Base-by-base conservation (phyloP, 2,888 invertebrate genomes). In the Cybosia mesomella region DNA sequence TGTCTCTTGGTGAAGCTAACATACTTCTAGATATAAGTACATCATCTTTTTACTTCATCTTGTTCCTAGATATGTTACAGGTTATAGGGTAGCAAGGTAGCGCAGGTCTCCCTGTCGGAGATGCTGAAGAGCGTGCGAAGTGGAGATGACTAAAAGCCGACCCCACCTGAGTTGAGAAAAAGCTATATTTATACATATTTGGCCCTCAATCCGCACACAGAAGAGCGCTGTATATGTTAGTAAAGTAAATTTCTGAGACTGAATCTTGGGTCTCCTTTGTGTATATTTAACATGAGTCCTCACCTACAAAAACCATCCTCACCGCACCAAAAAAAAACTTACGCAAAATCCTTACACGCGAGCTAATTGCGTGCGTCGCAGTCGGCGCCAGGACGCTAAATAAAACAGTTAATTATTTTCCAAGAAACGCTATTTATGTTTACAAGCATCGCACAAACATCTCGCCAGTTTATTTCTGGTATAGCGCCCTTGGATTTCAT, bases 371-470 rank as follows among this genome's bases (percentile, higher is more conserved):
- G 83, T 74, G 67, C 77, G 82, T 74, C 81, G 79, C 76, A 68
- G 66, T 70, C 75, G 74, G 73, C 77, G 81, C 75, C 80, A 72
- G 73, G 73, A 74, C 68, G 71, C 71, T 79, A 86, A 86, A 86
- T 85, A 85, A 83, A 81, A 77, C 78, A 77, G 74, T 75, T 82
- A 85, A 84, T 81, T 80, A 67, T 81, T 79, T 91, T 91, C 91
- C 81, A 70, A 87, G 92, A 91, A 91, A 61, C 71, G 81, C 85
- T 88, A 87, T 88, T 89, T 87, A 73, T 85, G 85, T 87, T 85
- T 85, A 82, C 82, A 82, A 76, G 81, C 83, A 80, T 77, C 78
- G 81, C 81, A 81, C 80, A 84, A 81, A 83, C 74, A 77, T 73
- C 39, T 72, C 67, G 15, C 58, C 59, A 70, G 75, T 74, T 74